A percentile compares a stretch with the other conserved stretches of the same genome.
Conservation (phyloP, 2,797 vertebrate genomes). For the Pelochelys cantorii region DNA sequence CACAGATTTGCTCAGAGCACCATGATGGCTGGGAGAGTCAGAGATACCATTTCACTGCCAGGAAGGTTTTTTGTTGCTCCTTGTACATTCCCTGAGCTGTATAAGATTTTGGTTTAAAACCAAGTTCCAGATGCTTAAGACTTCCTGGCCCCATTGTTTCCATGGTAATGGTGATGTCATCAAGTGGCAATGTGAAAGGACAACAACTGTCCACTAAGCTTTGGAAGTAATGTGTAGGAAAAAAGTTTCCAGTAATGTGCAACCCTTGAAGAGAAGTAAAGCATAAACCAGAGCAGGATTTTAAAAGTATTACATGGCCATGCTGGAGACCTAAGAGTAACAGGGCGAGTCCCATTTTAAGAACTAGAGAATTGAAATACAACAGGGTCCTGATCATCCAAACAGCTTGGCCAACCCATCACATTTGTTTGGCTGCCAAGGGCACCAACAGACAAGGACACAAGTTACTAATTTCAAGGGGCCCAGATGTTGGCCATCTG, state of each 20-base stretch:
- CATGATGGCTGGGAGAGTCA: fast-evolving
- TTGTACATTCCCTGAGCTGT: background rate
- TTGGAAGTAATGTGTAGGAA: background rate
- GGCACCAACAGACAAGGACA: too few species aligned
- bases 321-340: background rate
- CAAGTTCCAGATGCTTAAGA: background rate
- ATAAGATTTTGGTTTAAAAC: background rate
- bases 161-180: background rate
- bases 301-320: fast-evolving
- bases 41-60: fast-evolving
- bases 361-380: background rate
- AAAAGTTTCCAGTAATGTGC: background rate
- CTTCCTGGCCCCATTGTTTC: constrained; percentile 24
- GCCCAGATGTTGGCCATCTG: background rate
- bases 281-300: background rate
- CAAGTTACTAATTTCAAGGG: background rate
- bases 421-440: background rate
- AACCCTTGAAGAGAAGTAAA: background rate
- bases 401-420: background rate
- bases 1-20: background rate
- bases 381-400: background rate
- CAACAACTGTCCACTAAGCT: background rate
- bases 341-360: fast-evolving
- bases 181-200: background rate
- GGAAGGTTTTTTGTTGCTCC: fast-evolving